A percentile compares a stretch with the other conserved stretches of the same genome.
phyloP scores from a whole-genome alignment of 1,140 invertebrate species.

The Atopsyche davidsoni region DNA sequence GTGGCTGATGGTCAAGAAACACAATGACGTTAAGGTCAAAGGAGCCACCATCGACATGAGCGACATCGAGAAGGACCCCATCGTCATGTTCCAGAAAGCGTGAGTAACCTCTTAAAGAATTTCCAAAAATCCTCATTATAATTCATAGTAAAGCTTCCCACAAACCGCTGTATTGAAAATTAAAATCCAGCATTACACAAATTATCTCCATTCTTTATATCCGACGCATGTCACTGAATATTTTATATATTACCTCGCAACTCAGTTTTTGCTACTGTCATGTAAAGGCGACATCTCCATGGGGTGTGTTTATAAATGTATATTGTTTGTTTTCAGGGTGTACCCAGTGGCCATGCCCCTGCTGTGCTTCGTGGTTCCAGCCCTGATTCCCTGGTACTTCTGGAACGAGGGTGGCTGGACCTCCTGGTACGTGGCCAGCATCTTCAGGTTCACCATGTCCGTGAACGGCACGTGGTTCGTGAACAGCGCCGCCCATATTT shows the following conservation, averaged over 20 bases:
- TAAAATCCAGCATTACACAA: too few relatives aligned
- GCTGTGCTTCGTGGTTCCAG: constrained; percentile 66
- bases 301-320: too few relatives aligned
- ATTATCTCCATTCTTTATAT: too few relatives aligned
- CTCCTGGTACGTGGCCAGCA: constrained; percentile 26
- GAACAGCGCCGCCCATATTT: constrained; percentile 64
- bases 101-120: constrained; percentile 32
- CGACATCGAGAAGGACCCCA: constrained; percentile 64
- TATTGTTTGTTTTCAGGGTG: constrained; percentile 30
- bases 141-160: neutral
- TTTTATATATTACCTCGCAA: too few relatives aligned
- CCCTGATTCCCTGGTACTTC: constrained; percentile 51
- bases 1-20: constrained; percentile 56
- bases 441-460: constrained; percentile 56
- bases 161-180: neutral
- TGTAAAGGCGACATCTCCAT: too few relatives aligned
- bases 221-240: too few relatives aligned
- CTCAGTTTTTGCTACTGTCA: too few relatives aligned
- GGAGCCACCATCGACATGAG: constrained; percentile 62
- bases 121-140: neutral
- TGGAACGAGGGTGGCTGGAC: constrained; percentile 19
- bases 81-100: constrained; percentile 65
- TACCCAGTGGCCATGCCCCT: constrained; percentile 63
- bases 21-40: constrained; percentile 57
- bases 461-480: constrained; percentile 71